phyloP scores from a whole-genome alignment of 2,113 vertebrate genomes.

The Nestor notabilis region DNA sequence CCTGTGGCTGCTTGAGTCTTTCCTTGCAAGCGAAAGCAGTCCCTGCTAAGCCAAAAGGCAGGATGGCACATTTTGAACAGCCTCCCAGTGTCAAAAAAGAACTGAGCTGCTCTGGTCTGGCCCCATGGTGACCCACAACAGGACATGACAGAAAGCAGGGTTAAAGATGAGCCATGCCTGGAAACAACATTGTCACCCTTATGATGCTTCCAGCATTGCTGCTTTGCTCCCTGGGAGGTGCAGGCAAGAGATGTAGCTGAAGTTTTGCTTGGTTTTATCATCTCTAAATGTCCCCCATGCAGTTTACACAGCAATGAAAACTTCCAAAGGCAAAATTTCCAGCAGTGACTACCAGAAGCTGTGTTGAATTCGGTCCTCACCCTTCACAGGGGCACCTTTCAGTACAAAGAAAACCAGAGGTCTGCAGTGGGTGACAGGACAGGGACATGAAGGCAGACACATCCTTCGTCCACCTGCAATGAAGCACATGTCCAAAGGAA shows the following conservation, averaged over 20 bases:
- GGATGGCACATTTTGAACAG: not conserved
- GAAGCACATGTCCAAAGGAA: not conserved
- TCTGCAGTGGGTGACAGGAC: rapidly evolving
- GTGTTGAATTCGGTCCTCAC: not conserved
- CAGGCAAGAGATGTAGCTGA: not conserved
- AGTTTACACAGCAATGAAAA: not conserved
- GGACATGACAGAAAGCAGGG: not conserved
- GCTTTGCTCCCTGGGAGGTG: not conserved
- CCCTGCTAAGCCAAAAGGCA: not conserved
- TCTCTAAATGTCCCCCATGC: not conserved
- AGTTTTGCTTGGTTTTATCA: not conserved
- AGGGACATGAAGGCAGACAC: not conserved
- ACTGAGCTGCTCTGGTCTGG: not conserved
- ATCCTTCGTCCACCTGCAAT: not conserved
- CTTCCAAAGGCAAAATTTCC: not conserved
- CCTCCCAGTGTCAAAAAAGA: not conserved
- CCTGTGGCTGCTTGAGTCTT: not conserved
- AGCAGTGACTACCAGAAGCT: not conserved
- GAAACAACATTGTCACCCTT: not conserved
- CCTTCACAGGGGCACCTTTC: not conserved
- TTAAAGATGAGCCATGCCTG: not conserved
- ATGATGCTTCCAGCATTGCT: not conserved
- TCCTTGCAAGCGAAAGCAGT: not conserved
- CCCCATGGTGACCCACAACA: not conserved
- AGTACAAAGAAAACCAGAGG: not conserved